These are phyloP conservation scores for Pangasius larnaudii DNA, from an alignment of 2,797 vertebrate genomes.

Conservation along the genomic window DNA sequence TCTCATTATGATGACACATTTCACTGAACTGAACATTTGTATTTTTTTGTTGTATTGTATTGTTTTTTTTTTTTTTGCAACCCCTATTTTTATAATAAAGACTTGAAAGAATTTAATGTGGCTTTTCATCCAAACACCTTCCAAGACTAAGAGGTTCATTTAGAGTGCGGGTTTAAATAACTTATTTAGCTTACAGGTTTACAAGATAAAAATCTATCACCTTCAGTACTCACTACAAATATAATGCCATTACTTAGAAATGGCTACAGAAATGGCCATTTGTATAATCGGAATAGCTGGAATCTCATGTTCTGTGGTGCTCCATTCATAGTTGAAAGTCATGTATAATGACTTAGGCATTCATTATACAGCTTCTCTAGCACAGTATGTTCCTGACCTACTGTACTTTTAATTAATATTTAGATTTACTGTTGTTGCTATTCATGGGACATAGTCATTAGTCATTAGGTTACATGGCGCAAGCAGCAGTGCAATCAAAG, in stretches of 20 bases:
- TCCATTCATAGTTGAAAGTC: slow-evolving; percentile 1
- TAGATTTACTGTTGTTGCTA: slow-evolving; percentile 15
- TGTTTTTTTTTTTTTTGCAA: background rate
- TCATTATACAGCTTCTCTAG: slow-evolving; percentile 23
- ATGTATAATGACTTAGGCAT: slow-evolving; percentile 1
- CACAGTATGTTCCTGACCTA: background rate
- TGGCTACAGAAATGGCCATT: background rate
- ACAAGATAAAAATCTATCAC: background rate
- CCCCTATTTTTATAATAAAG: background rate
- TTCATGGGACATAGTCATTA: slow-evolving; percentile 25
- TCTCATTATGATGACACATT: background rate
- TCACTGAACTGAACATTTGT: background rate
- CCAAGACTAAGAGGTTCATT: slow-evolving; percentile 5
- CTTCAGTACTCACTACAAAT: background rate
- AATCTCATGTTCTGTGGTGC: background rate
- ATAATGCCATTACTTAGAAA: background rate
- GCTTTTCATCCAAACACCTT: slow-evolving; percentile 5
- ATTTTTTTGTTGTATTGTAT: too few species aligned
- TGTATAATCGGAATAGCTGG: background rate
- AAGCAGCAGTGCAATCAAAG: background rate
- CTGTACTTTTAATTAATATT: slow-evolving; percentile 25
- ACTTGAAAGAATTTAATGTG: background rate
- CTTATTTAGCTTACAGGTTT: background rate
- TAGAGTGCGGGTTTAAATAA: background rate
- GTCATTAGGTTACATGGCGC: background rate